phyloP scores from a whole-genome alignment of 2,888 invertebrate genomes.

The Spialia ferax region DNA sequence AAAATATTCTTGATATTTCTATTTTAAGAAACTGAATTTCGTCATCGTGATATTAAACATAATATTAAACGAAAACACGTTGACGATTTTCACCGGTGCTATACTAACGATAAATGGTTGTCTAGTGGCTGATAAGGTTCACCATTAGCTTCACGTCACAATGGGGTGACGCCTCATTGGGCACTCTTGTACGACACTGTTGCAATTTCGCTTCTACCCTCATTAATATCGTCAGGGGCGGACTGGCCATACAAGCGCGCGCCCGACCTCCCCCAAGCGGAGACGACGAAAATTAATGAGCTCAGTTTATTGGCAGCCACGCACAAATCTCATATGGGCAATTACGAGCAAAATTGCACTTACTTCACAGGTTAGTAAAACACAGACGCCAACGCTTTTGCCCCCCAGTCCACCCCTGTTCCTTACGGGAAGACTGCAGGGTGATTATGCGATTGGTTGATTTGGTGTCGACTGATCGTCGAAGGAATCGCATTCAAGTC shows the following conservation, averaged over 20 bases:
- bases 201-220: conserved; percentile 86
- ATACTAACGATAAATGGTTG: conserved; percentile 48
- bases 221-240: conserved; percentile 87
- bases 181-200: conserved; percentile 79
- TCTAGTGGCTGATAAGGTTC: conserved; percentile 64
- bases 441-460: conserved; percentile 76
- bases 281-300: conserved; percentile 87
- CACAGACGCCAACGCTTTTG: conserved; percentile 82
- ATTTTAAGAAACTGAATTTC: conserved; percentile 19
- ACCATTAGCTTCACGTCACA: conserved; percentile 81
- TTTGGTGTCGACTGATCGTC: conserved; percentile 67
- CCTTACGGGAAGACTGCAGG: conserved; percentile 85
- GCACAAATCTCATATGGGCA: conserved; percentile 87
- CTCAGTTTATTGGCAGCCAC: conserved; percentile 87
- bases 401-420: conserved; percentile 86
- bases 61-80: conserved; percentile 7
- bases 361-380: conserved; percentile 86
- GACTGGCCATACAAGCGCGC: conserved; percentile 87
- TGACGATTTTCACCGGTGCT: conserved; percentile 40
- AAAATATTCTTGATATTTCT: conserved; percentile 30
- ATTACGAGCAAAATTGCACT: conserved; percentile 87
- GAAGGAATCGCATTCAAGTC: conserved; percentile 75
- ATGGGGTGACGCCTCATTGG: conserved; percentile 74
- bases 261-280: conserved; percentile 85
- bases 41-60: conserved; percentile 16